Evolutionary conservation across 2,113 vertebrate genomes (phyloP).

Genomic region (Psammodynastes pulverulentus): DNA sequence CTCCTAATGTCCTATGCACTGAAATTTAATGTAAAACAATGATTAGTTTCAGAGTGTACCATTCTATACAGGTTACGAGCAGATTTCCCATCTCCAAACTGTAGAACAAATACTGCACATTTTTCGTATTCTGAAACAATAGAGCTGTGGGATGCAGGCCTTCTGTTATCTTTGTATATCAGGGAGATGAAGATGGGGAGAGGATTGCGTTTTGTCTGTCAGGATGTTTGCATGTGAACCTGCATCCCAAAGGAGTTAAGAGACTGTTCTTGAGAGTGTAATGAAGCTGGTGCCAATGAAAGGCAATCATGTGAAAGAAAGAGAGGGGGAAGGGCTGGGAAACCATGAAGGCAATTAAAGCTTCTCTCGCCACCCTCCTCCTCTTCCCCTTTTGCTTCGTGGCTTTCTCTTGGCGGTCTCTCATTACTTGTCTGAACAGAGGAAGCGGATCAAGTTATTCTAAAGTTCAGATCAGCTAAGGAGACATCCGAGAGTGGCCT

Average conservation of each 20-base stretch:
- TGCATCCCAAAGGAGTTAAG: constrained; percentile 10
- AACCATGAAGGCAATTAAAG: background rate
- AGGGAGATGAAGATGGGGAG: background rate
- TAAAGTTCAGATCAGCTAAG: background rate
- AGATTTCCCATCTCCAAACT: background rate
- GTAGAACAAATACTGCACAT: background rate
- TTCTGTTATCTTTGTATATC: background rate
- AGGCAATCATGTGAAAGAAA: background rate
- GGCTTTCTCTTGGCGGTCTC: fast-evolving
- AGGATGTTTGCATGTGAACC: constrained; percentile 11
- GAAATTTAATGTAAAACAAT: background rate
- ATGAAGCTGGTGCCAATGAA: background rate
- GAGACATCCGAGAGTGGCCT: constrained; percentile 50
- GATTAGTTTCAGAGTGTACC: background rate
- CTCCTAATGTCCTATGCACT: background rate
- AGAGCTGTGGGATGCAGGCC: background rate
- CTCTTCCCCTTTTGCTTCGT: no score
- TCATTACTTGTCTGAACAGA: background rate
- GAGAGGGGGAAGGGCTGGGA: background rate
- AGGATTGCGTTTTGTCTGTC: background rate
- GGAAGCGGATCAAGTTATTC: constrained; percentile 26
- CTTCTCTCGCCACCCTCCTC: background rate
- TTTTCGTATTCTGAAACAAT: background rate
- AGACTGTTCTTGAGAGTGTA: background rate
- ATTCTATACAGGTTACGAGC: no score